Evolutionary conservation across 2,888 invertebrate species (phyloP).

Genomic region (Acrocyrtus sp.): DNA sequence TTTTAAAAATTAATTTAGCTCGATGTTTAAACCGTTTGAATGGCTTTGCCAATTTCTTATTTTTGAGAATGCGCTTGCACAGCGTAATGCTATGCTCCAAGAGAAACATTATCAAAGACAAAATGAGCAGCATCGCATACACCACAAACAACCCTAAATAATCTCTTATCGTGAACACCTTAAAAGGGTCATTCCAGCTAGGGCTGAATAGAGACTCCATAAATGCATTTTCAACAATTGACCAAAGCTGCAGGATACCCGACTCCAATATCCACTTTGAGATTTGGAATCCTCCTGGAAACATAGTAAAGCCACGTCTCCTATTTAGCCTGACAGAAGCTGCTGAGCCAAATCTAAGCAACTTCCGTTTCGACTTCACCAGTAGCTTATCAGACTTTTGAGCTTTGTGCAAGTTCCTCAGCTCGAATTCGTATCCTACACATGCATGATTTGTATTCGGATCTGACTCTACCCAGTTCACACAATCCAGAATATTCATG

Average conservation of each 20-base stretch:
- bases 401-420: constrained; percentile 55
- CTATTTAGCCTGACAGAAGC: constrained; percentile 9
- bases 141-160: constrained; percentile 56
- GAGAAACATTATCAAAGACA: constrained; percentile 46
- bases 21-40: too few relatives aligned
- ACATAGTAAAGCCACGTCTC: constrained; percentile 27
- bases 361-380: constrained; percentile 38
- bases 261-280: constrained; percentile 59
- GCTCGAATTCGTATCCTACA: constrained; percentile 60
- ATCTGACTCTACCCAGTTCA: constrained; percentile 55
- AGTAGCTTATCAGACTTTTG: constrained; percentile 51
- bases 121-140: constrained; percentile 43
- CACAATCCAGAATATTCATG: constrained; percentile 57
- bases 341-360: constrained; percentile 17
- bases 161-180: constrained; percentile 56
- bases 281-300: constrained; percentile 54
- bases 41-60: not conserved
- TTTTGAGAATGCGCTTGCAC: not conserved
- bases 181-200: constrained; percentile 37
- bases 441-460: constrained; percentile 54
- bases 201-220: constrained; percentile 38
- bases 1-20: too few relatives aligned
- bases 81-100: constrained; percentile 40
- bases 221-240: constrained; percentile 54
- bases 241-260: constrained; percentile 59